Evolutionary conservation across 1,140 invertebrate species (phyloP).

Genomic region (Vollenhovia emeryi): DNA sequence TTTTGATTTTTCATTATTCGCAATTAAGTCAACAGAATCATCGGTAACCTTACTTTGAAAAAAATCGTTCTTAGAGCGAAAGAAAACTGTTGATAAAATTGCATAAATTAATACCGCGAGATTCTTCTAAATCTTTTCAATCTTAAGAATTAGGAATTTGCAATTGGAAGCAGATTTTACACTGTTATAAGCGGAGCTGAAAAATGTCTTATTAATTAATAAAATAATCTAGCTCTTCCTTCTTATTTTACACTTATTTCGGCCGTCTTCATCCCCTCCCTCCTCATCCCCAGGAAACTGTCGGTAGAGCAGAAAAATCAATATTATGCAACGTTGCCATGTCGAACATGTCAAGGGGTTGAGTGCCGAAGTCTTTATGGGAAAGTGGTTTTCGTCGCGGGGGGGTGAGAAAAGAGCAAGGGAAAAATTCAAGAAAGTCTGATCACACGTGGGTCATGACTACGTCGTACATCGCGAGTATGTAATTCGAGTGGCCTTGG

Average conservation of each 20-base stretch:
- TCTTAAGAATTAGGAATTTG: not conserved
- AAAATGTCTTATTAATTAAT: not conserved
- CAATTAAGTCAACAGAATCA: not conserved
- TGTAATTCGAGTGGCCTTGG: constrained; percentile 2
- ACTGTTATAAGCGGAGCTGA: not conserved
- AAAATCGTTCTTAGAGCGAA: not conserved
- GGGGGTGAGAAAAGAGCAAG: constrained; percentile 67
- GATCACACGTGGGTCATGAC: constrained; percentile 71
- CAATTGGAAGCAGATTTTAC: not conserved
- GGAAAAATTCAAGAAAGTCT: constrained; percentile 47
- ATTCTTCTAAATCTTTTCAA: not conserved
- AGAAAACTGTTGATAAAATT: not conserved
- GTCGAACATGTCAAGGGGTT: constrained; percentile 31
- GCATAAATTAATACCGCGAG: not conserved
- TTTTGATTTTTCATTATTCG: not conserved
- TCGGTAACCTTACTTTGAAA: not conserved
- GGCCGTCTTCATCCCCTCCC: too few relatives aligned
- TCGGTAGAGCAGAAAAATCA: constrained; percentile 70
- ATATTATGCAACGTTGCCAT: constrained; percentile 71
- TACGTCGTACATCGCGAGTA: constrained; percentile 18
- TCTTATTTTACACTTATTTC: not conserved
- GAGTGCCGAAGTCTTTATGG: constrained; percentile 28
- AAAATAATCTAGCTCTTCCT: not conserved
- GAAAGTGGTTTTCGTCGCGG: constrained; percentile 54
- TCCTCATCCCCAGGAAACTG: constrained; percentile 4